Percentiles rank a stretch among this genome's conserved stretches.
These are phyloP conservation scores for Siniperca undulata DNA, from an alignment of 2,797 vertebrate species.

Conservation along the genomic window DNA sequence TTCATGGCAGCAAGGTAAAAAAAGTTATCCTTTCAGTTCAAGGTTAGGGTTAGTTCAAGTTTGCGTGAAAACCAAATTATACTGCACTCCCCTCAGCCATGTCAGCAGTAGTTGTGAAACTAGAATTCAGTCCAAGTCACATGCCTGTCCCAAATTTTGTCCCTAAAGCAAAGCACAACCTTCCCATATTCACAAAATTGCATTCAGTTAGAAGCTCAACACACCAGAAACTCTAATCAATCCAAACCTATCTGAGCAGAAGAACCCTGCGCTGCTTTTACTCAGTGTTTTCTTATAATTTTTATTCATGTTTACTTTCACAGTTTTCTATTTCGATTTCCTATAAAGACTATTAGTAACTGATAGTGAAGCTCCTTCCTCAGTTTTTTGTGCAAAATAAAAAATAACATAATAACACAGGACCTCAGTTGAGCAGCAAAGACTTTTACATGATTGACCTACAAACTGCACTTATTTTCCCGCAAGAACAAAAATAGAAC, in stretches of 20 bases:
- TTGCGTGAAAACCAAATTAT: slow-evolving; percentile 2
- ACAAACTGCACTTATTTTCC: background rate
- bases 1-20: background rate
- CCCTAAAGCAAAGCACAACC: slow-evolving; percentile 21
- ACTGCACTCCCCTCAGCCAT: slow-evolving; percentile 12
- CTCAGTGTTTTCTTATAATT: background rate
- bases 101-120: slow-evolving; percentile 25
- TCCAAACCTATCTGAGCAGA: background rate
- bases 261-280: background rate
- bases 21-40: background rate
- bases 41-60: slow-evolving; percentile 10
- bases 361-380: background rate
- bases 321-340: slow-evolving; percentile 2
- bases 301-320: background rate
- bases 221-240: background rate
- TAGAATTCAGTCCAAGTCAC: slow-evolving; percentile 20
- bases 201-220: background rate
- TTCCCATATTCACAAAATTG: slow-evolving; percentile 8
- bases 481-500: background rate
- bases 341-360: background rate
- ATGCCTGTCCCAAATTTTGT: background rate
- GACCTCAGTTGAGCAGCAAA: slow-evolving; percentile 1
- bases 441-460: background rate
- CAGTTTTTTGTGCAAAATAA: background rate
- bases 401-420: background rate